Conservation (phyloP, 2,888 invertebrate genomes). For the Napeogenes inachia region DNA sequence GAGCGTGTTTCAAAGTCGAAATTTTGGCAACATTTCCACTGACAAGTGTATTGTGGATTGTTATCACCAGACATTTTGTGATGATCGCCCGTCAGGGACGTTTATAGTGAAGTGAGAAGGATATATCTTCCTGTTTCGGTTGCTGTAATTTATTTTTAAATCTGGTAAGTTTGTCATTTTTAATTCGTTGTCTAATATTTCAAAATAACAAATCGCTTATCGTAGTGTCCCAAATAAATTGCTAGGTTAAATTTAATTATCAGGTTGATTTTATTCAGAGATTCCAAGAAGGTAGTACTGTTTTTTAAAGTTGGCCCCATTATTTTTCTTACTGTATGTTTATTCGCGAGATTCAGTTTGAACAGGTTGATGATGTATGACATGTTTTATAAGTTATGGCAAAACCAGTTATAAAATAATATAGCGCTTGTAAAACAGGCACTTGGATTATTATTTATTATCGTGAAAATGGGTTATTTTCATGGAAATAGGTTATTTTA, state of each 20-base stretch:
- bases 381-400: conserved; percentile 10
- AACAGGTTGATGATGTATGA: conserved; percentile 6
- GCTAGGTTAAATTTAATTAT: conserved; percentile 19
- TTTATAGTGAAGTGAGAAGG: conserved; percentile 43
- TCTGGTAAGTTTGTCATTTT: neutral
- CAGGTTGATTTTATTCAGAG: conserved; percentile 15
- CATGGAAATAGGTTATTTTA: neutral
- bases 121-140: conserved; percentile 15
- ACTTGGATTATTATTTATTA: neutral
- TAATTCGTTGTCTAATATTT: too few relatives aligned
- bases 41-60: conserved; percentile 39
- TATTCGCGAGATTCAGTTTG: neutral
- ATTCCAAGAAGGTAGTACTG: conserved; percentile 11
- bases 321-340: neutral
- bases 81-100: conserved; percentile 53
- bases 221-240: conserved; percentile 10
- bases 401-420: conserved; percentile 12
- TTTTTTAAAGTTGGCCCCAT: conserved; percentile 15
- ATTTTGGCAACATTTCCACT: conserved; percentile 60
- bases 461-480: neutral
- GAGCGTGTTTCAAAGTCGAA: conserved; percentile 54
- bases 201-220: too few relatives aligned
- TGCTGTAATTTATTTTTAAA: conserved; percentile 1
- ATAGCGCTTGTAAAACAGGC: conserved; percentile 10
- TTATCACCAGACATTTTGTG: conserved; percentile 50